Evolutionary conservation across 92 coral and sea anemone genomes (phyloP).

Genomic region (Zoanthus sociatus): DNA sequence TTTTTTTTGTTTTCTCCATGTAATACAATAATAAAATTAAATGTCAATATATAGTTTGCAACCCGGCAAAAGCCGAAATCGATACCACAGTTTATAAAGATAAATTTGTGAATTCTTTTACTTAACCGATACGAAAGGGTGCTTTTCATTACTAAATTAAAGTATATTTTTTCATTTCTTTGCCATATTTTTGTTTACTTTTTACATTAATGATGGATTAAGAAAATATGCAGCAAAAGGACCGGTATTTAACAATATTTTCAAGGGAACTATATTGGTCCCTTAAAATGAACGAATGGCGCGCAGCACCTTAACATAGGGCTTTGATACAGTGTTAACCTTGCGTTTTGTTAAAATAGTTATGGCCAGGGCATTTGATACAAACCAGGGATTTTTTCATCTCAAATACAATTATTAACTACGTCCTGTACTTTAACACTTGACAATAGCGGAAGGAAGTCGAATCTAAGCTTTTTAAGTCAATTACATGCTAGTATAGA

Average conservation of each 20-base stretch:
- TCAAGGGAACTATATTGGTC: neutral
- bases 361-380: neutral
- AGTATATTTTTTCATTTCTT: neutral
- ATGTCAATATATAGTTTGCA: neutral
- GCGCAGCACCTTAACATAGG: neutral
- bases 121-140: neutral
- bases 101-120: neutral
- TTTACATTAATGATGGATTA: conserved; percentile 7
- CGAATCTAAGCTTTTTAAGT: too few relatives aligned
- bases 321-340: neutral
- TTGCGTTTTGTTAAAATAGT: neutral
- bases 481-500: too few relatives aligned
- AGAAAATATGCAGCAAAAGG: neutral
- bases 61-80: neutral
- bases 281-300: neutral
- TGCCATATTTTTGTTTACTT: neutral
- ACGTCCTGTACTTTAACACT: neutral
- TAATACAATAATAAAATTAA: too few relatives aligned
- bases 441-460: too few relatives aligned
- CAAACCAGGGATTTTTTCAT: neutral
- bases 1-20: neutral
- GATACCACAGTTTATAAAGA: neutral
- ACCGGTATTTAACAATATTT: neutral
- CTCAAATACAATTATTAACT: neutral
- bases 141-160: neutral